Conservation (phyloP, 2,888 invertebrate genomes). For the Limenitis camilla region DNA sequence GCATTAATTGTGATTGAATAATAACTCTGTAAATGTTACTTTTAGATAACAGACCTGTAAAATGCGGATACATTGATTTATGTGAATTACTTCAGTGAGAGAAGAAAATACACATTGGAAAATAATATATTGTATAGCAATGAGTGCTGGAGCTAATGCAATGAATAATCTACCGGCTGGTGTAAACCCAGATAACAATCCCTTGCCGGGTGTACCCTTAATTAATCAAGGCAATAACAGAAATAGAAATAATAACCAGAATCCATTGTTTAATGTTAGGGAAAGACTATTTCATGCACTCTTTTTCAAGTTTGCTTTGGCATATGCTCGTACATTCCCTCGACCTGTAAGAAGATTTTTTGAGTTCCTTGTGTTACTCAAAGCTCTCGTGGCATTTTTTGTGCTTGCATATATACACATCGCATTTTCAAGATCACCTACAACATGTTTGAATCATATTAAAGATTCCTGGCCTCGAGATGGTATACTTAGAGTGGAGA, state of each 20-base stretch:
- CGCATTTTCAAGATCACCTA: conserved; percentile 93
- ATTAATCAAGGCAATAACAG: conserved; percentile 69
- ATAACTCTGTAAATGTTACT: conserved; percentile 27
- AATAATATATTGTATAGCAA: conserved; percentile 25
- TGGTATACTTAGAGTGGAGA: conserved; percentile 95
- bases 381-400: conserved; percentile 87
- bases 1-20: conserved; percentile 20
- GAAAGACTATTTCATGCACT: conserved; percentile 95
- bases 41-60: conserved; percentile 42
- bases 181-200: conserved; percentile 69
- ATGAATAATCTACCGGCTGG: conserved; percentile 66
- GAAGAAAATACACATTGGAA: not conserved
- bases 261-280: conserved; percentile 87
- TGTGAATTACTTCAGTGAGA: not conserved
- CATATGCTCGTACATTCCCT: conserved; percentile 93
- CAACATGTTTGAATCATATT: conserved; percentile 92
- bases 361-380: conserved; percentile 87
- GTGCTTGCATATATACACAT: conserved; percentile 96
- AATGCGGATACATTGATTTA: conserved; percentile 36
- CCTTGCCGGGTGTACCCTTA: conserved; percentile 71
- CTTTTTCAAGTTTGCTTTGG: conserved; percentile 92
- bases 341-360: conserved; percentile 85
- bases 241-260: conserved; percentile 78
- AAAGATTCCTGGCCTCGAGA: conserved; percentile 94
- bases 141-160: conserved; percentile 56